Percentiles rank a stretch among this genome's conserved stretches.
These are phyloP conservation scores for Lithophane socia DNA, from an alignment of 2,888 invertebrate species.

Conservation along the genomic window DNA sequence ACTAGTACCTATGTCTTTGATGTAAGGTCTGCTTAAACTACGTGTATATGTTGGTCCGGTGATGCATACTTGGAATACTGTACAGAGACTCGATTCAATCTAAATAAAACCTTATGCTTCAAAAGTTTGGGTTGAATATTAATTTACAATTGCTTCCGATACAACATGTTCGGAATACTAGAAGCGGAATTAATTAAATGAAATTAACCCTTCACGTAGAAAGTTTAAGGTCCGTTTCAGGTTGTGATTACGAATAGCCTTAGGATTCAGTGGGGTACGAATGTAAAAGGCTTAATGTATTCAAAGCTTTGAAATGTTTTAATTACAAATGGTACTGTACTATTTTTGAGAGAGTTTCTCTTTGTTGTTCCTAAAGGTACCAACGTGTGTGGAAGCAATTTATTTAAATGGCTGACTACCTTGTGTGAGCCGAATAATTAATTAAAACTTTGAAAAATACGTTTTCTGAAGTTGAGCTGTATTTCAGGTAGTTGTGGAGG, in stretches of 20 bases:
- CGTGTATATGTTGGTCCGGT: conserved; percentile 12
- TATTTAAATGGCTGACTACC: conserved; percentile 36
- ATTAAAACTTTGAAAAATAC: conserved; percentile 39
- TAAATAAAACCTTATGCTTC: conserved; percentile 19
- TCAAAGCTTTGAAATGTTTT: conserved; percentile 68
- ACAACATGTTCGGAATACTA: conserved; percentile 19
- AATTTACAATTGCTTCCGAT: conserved; percentile 7
- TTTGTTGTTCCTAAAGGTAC: conserved; percentile 54
- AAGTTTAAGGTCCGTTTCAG: conserved; percentile 37
- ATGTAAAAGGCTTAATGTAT: conserved; percentile 67
- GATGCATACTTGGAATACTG: conserved; percentile 38
- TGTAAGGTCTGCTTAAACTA: neutral
- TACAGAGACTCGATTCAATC: neutral
- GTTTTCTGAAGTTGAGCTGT: neutral
- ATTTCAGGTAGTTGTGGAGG: neutral
- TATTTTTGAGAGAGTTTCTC: conserved; percentile 64
- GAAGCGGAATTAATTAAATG: neutral
- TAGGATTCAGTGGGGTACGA: conserved; percentile 50
- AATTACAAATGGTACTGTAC: conserved; percentile 66
- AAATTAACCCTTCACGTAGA: conserved; percentile 13
- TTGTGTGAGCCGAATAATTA: conserved; percentile 47
- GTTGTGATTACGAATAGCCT: conserved; percentile 52
- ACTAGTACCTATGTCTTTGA: neutral
- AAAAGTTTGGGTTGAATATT: conserved; percentile 11
- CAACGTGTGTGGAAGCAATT: conserved; percentile 40